These are phyloP conservation scores for Crypturellus undulatus DNA, from an alignment of 2,113 vertebrate species.

Conservation along the genomic window DNA sequence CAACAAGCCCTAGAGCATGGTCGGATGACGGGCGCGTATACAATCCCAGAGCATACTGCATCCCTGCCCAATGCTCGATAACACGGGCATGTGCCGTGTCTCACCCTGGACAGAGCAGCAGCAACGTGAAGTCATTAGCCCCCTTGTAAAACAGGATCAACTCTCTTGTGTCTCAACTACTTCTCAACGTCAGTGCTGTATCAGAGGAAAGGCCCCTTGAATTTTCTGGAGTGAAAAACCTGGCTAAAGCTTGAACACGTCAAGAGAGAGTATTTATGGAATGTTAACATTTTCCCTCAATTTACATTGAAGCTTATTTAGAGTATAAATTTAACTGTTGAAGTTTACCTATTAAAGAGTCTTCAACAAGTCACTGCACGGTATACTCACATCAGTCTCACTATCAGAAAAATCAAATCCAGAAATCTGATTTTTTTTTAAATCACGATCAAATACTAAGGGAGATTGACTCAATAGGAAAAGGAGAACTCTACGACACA, in stretches of 20 bases:
- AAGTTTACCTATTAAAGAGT: not conserved
- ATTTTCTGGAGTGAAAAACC: not conserved
- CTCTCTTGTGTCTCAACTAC: not conserved
- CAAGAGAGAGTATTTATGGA: not conserved
- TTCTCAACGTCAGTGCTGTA: not conserved
- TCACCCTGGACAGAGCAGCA: not conserved
- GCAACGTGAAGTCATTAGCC: not conserved
- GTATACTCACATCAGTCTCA: not conserved
- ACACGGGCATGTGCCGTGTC: not conserved
- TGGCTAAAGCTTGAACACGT: not conserved
- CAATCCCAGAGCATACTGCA: accelerated
- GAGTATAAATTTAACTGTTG: not conserved
- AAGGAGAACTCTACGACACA: not conserved
- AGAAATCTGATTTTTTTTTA: not conserved
- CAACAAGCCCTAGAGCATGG: not conserved
- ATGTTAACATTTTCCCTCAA: not conserved
- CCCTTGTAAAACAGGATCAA: not conserved
- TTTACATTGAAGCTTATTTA: constrained; percentile 2
- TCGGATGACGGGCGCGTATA: not conserved
- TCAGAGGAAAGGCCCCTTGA: not conserved
- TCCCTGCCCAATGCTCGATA: not conserved
- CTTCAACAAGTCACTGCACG: not conserved
- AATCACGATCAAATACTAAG: not conserved
- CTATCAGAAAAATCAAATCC: not conserved
- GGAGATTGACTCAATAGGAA: not conserved